Percentiles rank a stretch among this genome's conserved stretches.
phyloP scores from a whole-genome alignment of 1,140 invertebrate species.

The Drosophila sp. region DNA sequence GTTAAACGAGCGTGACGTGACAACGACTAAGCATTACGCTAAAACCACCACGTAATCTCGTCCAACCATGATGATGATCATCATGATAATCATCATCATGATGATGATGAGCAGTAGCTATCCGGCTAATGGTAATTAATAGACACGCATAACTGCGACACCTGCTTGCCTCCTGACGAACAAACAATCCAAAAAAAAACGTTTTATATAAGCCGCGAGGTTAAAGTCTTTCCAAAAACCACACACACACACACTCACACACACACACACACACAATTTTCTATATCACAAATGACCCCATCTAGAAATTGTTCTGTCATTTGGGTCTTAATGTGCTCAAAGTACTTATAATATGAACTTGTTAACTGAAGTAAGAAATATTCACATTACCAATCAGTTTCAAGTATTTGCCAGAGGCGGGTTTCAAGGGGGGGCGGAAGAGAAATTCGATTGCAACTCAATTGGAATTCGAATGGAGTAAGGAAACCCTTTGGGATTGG shows the following conservation, averaged over 20 bases:
- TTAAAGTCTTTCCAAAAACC: conserved; percentile 5
- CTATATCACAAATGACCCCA: neutral
- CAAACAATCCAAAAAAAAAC: neutral
- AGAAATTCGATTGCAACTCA: neutral
- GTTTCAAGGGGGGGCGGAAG: no score
- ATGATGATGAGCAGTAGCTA: conserved; percentile 26
- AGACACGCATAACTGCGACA: conserved; percentile 51
- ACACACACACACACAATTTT: no score
- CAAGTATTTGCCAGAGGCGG: no score
- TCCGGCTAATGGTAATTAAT: conserved; percentile 40
- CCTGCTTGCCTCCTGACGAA: conserved; percentile 24
- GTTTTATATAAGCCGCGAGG: conserved; percentile 39
- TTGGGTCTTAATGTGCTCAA: no score
- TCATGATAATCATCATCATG: conserved; percentile 12
- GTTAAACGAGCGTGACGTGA: conserved; percentile 58
- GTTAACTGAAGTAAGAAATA: no score
- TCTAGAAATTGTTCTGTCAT: neutral
- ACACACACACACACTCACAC: neutral
- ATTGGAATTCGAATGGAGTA: no score
- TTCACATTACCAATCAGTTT: no score
- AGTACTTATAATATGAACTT: no score
- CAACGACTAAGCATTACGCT: conserved; percentile 30
- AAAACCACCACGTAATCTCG: conserved; percentile 34
- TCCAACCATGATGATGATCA: conserved; percentile 6
- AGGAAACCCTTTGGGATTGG: no score